A percentile compares a stretch with the other conserved stretches of the same genome.
Conservation (phyloP, 2,113 vertebrate genomes). For the Vicugna pacos region DNA sequence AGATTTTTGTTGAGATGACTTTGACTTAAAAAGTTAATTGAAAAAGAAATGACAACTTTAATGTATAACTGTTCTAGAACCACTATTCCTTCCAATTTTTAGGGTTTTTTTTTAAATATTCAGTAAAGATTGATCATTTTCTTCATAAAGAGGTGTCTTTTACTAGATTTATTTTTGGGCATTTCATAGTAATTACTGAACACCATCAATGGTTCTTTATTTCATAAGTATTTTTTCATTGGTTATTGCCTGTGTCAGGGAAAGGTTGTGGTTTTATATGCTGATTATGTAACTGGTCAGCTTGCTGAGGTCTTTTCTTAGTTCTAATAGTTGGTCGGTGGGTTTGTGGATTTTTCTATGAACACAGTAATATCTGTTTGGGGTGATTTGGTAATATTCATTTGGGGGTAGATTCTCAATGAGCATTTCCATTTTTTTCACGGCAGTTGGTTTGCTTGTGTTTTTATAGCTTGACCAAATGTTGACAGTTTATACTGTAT, state of each 20-base stretch:
- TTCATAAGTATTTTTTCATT: constrained; percentile 9
- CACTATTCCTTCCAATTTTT: background rate
- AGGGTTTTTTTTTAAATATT: background rate
- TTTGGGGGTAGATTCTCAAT: constrained; percentile 16
- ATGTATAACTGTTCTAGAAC: background rate
- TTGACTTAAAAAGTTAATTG: background rate
- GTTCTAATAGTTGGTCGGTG: background rate
- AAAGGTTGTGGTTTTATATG: constrained; percentile 19
- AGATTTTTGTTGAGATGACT: background rate
- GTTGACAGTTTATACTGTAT: constrained; percentile 2
- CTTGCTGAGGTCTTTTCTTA: constrained; percentile 36
- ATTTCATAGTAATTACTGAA: constrained; percentile 18
- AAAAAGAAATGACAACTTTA: background rate
- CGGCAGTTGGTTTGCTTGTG: background rate
- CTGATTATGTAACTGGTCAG: background rate
- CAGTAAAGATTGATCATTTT: background rate
- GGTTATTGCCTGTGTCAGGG: constrained; percentile 23
- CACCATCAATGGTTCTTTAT: constrained; percentile 40
- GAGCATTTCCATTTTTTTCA: constrained; percentile 32
- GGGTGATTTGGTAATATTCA: background rate
- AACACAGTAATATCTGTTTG: constrained; percentile 39
- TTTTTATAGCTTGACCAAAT: constrained; percentile 37
- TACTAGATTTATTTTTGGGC: background rate
- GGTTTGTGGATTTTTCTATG: constrained; percentile 5
- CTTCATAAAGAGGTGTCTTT: background rate